Base-by-base conservation (phyloP, 1,140 invertebrate species). In the Brachionus manjavacas region DNA sequence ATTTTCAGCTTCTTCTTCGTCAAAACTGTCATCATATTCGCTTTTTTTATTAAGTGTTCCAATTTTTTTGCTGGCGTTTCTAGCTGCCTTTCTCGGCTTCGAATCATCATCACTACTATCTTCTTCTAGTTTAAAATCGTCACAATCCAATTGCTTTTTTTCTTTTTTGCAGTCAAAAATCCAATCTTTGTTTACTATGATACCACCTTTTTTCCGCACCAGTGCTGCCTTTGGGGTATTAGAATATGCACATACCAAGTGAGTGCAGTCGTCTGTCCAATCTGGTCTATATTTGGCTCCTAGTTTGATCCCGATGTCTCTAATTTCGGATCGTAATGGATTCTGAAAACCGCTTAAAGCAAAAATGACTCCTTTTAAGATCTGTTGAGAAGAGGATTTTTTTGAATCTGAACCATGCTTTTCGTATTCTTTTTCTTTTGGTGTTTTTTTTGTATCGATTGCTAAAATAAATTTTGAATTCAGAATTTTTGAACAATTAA, bases 271-370 rank as follows among this genome's bases (percentile, higher is more conserved):
- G 52, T 88, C 87, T 78, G 91, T 91, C 94, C 94, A 95, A 89
- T 95, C 93, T 35, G 91, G 88, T 88, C 91, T 92, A 87, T 94
- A 95, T 86, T 91, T 91, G 0, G 94, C 95, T 3, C 95, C 95
- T 92, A 96, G 92, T 83, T 92, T 91, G 4, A 93, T 64, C 12
- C 93, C 94, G 86, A 91, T 92, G 68, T 91, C 91, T 55, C 95
- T 89, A 25, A 96, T 86, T 70, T 92, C 90, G 2, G 89, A 91
- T 60, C 95, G 90, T 85, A 92, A 90, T 1, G 95, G 95, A 91
- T 96, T 95, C 89, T 93, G 91, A 90, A 94, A 96, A 0, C 95
- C 95, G 90, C 94, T 95, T 76, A 96, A 91, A 3, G 93, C 93
- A 90, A 96, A 92, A 14, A 92, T 91, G 28, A 95, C 94, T 55